These are phyloP conservation scores for Triplophysa siluroides DNA, from an alignment of 2,113 vertebrate species.

Conservation along the genomic window DNA sequence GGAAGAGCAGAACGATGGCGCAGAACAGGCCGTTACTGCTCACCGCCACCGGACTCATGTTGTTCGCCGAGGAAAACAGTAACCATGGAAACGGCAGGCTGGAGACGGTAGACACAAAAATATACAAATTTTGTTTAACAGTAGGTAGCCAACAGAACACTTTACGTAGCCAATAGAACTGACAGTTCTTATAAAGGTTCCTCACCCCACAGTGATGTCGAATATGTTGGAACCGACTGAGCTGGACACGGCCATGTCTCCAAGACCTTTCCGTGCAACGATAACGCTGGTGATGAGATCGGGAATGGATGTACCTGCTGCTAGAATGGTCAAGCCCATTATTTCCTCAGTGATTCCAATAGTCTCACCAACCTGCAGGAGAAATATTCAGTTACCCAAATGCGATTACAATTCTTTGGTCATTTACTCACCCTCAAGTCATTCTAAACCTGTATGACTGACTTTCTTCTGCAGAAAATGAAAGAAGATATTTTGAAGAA, in stretches of 20 bases:
- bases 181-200: not conserved
- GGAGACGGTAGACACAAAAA: constrained; percentile 11
- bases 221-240: constrained; percentile 81
- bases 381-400: not conserved
- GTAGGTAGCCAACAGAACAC: too few species aligned
- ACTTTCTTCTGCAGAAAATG: too few species aligned
- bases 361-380: constrained; percentile 73
- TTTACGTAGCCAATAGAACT: too few species aligned
- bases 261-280: constrained; percentile 75
- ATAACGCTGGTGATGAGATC: constrained; percentile 80
- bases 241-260: constrained; percentile 80
- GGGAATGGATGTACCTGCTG: constrained; percentile 77
- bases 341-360: constrained; percentile 78
- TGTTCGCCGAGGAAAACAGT: constrained; percentile 64
- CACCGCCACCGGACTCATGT: constrained; percentile 67
- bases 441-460: too few species aligned
- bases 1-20: constrained; percentile 78
- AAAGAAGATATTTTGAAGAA: too few species aligned
- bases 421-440: too few species aligned
- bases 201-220: constrained; percentile 78
- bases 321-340: constrained; percentile 77
- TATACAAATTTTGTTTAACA: too few species aligned
- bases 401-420: too few species aligned
- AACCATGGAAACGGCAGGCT: constrained; percentile 78
- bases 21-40: constrained; percentile 81